phyloP scores from a whole-genome alignment of 2,113 vertebrate species.

The Corydoras maculifer region DNA sequence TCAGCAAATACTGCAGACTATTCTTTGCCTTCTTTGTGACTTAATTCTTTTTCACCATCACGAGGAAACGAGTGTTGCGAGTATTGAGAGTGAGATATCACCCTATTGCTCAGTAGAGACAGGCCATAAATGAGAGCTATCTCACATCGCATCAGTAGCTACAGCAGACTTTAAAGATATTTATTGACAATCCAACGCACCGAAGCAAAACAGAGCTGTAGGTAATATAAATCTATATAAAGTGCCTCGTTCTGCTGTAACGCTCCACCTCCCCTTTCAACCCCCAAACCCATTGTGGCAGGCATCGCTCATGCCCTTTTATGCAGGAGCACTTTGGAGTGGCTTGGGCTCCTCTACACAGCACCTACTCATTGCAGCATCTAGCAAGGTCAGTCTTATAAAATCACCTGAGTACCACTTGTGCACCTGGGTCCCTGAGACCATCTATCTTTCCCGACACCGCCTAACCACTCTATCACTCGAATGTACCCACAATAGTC shows the following conservation, averaged over 20 bases:
- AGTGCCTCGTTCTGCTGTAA: constrained; percentile 15
- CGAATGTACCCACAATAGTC: neutral
- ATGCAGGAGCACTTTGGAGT: constrained; percentile 60
- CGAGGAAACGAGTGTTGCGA: too few species aligned
- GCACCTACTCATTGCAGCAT: constrained; percentile 64
- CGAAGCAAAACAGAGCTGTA: neutral
- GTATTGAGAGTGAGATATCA: too few species aligned
- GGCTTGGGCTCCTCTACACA: constrained; percentile 70
- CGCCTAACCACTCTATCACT: constrained; percentile 16
- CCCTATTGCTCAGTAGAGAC: neutral
- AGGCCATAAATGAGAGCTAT: neutral
- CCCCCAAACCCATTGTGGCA: constrained; percentile 1
- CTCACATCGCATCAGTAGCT: neutral
- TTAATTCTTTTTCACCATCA: too few species aligned
- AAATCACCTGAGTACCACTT: neutral
- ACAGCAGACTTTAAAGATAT: neutral
- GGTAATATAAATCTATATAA: constrained; percentile 3
- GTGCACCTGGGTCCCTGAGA: neutral
- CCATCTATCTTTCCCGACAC: constrained; percentile 5
- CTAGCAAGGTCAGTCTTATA: constrained; percentile 67
- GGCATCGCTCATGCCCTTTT: constrained; percentile 16
- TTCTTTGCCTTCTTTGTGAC: neutral
- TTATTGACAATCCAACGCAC: neutral
- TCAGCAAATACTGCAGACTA: neutral
- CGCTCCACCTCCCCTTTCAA: neutral